These are phyloP conservation scores for Chlorospingus semifuscus DNA, from an alignment of 2,797 vertebrate species.

Conservation along the genomic window DNA sequence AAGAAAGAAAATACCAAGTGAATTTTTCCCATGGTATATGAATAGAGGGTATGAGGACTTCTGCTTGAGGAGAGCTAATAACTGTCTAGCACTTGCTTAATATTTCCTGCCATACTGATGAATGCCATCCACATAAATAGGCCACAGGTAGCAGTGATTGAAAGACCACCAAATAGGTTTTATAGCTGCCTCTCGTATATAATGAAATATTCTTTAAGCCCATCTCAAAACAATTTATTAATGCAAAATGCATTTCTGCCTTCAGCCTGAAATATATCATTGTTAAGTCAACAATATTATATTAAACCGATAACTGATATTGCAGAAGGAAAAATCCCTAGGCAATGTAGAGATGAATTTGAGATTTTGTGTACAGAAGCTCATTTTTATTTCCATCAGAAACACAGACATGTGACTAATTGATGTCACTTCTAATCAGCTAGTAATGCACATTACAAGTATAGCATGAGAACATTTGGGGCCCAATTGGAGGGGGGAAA, in stretches of 20 bases:
- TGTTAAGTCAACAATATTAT: conserved; percentile 98
- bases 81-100: conserved; percentile 91
- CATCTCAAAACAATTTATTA: conserved; percentile 89
- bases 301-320: conserved; percentile 91
- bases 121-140: conserved; percentile 87
- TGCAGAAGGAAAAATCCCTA: conserved; percentile 84
- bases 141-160: conserved; percentile 92
- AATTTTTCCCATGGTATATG: conserved; percentile 85
- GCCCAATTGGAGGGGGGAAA: conserved; percentile 42
- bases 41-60: conserved; percentile 80
- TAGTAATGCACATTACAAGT: conserved; percentile 62
- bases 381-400: conserved; percentile 86
- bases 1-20: conserved; percentile 88
- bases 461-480: conserved; percentile 62
- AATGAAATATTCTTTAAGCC: conserved; percentile 87
- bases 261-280: conserved; percentile 92
- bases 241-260: conserved; percentile 86
- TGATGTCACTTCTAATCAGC: conserved; percentile 76
- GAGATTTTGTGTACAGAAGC: conserved; percentile 76
- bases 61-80: conserved; percentile 85
- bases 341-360: conserved; percentile 89
- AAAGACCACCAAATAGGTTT: conserved; percentile 85
- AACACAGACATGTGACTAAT: conserved; percentile 77
- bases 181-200: conserved; percentile 84
- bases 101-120: conserved; percentile 91